Evolutionary conservation across 2,113 vertebrate species (phyloP).

Genomic region (Gorilla gorilla): DNA sequence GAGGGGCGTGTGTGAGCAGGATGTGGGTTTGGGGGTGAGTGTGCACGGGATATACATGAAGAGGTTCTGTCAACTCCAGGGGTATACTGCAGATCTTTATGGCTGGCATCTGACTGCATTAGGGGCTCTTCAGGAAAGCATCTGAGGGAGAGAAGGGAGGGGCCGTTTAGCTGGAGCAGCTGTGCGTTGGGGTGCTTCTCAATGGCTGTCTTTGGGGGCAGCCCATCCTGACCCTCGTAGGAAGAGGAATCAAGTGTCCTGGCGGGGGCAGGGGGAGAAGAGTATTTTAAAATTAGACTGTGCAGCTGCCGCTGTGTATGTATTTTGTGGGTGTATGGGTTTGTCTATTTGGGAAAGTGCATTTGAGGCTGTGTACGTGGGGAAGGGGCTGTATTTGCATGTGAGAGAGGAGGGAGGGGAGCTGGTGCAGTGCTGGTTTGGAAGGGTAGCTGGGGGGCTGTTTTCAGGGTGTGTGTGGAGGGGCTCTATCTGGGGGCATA

Average conservation of each 20-base stretch:
- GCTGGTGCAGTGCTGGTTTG: background rate
- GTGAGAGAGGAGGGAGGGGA: background rate
- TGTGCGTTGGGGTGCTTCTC: background rate
- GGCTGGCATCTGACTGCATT: background rate
- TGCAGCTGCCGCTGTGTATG: no score
- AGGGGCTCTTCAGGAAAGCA: background rate
- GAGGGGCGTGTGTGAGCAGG: background rate
- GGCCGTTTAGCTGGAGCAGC: no score
- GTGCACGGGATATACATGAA: fast-evolving
- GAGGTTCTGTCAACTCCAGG: background rate
- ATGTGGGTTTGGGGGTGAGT: background rate
- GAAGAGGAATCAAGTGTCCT: background rate
- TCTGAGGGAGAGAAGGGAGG: background rate
- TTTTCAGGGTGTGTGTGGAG: background rate
- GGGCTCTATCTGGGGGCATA: background rate
- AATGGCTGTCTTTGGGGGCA: background rate
- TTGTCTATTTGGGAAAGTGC: background rate
- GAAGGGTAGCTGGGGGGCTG: background rate
- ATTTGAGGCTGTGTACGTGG: background rate
- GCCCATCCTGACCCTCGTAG: background rate
- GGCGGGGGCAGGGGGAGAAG: background rate
- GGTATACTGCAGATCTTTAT: background rate
- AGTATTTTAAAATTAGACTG: background rate
- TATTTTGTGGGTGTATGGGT: background rate
- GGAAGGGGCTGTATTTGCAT: background rate